Conservation (phyloP, 2,797 vertebrate genomes). For the Lepilemur ruficaudatus region DNA sequence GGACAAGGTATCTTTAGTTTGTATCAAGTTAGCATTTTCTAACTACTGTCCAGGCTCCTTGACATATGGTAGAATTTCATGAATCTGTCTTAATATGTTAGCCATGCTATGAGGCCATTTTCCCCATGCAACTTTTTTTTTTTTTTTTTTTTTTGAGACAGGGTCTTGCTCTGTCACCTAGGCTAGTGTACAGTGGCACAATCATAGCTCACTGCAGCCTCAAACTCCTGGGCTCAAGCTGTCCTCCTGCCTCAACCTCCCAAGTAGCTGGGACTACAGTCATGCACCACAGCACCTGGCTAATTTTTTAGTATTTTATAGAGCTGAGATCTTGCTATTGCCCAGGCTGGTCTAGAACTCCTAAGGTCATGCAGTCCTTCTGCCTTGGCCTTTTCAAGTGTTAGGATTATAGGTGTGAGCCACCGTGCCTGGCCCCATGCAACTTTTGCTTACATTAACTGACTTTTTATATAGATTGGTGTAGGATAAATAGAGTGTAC, state of each 20-base stretch:
- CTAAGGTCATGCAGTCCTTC: neutral
- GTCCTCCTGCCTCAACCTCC: neutral
- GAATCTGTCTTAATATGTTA: neutral
- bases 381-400: neutral
- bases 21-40: neutral
- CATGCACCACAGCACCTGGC: neutral
- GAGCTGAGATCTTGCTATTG: neutral
- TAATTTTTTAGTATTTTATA: neutral
- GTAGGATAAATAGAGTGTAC: neutral
- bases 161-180: neutral
- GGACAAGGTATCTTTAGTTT: neutral
- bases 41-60: neutral
- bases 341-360: neutral
- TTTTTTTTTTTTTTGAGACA: neutral
- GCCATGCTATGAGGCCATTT: neutral
- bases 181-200: neutral
- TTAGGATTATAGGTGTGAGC: neutral
- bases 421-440: accelerated
- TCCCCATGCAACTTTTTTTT: neutral
- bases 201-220: neutral
- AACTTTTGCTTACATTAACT: neutral
- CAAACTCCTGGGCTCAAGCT: neutral
- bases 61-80: neutral
- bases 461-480: neutral
- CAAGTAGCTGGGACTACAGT: neutral